Evolutionary conservation across 2,113 vertebrate genomes (phyloP), one percentile per base, ranked within the genome.

Genomic region (Leptocoma aspasia): DNA sequence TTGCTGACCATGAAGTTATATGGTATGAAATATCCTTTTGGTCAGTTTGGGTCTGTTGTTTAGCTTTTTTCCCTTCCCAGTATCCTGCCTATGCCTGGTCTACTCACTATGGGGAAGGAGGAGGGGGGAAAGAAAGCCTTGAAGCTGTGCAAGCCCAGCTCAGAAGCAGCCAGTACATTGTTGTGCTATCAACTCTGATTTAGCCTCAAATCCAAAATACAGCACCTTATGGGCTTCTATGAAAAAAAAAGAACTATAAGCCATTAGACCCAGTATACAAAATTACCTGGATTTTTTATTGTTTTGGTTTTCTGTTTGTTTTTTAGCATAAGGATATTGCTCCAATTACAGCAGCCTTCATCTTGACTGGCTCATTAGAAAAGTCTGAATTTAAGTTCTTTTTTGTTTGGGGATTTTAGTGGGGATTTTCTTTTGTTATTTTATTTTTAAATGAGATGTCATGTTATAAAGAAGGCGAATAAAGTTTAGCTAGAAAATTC

Each of bases 91-190:
- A 13, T 49, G 5, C 8, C 39, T 35, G 4, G 18, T 61, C 45
- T 75, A n/a, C 26, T 18, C 26, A 27, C 30, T 70, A 3, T 15
- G 30, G 5, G 7, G 11, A 50, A 15, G 31, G 30, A 56, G 23
- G 7, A 1, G 7, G 2, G 3, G 7, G 0, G 2, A 21, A 59
- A 45, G 17, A 56, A 80, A 49, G 6, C 10, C 37, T 52, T 57
- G 52, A 49, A 31, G 13, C 8, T 63, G 4, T 42, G 9, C 21
- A 41, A 71, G 39, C 14, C 53, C 0, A 0, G 13, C 9, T 77
- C 19, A 68, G 44, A 49, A 49, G 44, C 0, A 81, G 24, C 10
- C 23, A 61, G 17, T 57, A 61, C 21, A 23, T 1, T 44, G 27
- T 19, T 44, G 14, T 27, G 24, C 49, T 44, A 6, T 26, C n/a